These are phyloP conservation scores for Chloebia gouldiae DNA, from an alignment of 2,113 vertebrate genomes.

Conservation along the genomic window DNA sequence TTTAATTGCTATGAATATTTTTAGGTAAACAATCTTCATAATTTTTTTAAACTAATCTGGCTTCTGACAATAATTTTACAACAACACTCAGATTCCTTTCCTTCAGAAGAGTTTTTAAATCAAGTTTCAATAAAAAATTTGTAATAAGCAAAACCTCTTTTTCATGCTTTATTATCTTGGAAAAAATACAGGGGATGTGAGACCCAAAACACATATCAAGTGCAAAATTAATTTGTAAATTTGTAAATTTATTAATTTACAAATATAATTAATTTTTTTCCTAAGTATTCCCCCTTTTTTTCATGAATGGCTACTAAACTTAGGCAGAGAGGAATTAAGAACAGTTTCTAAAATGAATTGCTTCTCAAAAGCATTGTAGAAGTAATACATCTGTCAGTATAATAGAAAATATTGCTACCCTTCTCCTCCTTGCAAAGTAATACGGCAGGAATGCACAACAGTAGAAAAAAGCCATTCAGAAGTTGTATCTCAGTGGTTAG, in stretches of 20 bases:
- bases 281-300: neutral
- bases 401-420: neutral
- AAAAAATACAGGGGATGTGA: neutral
- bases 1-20: neutral
- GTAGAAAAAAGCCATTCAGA: constrained; percentile 15
- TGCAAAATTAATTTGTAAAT: neutral
- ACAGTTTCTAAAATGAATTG: neutral
- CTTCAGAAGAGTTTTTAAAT: neutral
- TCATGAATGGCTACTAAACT: neutral
- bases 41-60: neutral
- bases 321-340: neutral
- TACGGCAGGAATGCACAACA: neutral
- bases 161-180: neutral
- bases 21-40: neutral
- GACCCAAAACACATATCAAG: neutral
- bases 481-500: constrained; percentile 36
- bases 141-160: neutral
- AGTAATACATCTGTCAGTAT: neutral
- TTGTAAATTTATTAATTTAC: neutral
- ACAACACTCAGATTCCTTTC: neutral
- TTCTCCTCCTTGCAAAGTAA: neutral
- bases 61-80: neutral
- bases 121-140: neutral
- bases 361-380: neutral
- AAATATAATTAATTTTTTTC: neutral